phyloP scores from a whole-genome alignment of 1,140 invertebrate genomes.

The Gerris buenoi region DNA sequence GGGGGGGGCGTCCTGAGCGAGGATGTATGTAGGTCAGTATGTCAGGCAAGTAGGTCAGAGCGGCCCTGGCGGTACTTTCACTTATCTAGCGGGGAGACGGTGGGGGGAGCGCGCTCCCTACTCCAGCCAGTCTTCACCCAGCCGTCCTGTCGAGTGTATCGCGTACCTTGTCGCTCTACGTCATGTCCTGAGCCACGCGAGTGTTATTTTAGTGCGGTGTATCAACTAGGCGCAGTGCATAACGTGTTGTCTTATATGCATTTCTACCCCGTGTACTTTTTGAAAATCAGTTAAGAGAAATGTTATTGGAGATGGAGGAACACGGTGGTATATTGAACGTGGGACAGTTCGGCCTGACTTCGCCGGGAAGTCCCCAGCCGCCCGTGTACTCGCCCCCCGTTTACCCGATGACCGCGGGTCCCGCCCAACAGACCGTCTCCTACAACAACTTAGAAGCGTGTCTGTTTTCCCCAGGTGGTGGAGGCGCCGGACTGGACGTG shows the following conservation, averaged over 20 bases:
- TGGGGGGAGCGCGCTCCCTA: not conserved
- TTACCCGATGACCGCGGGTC: slow-evolving; percentile 16
- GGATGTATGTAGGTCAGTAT: slow-evolving; percentile 19
- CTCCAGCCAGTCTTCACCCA: not conserved
- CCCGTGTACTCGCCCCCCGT: slow-evolving; percentile 35
- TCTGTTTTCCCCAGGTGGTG: slow-evolving; percentile 51
- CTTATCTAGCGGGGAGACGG: slow-evolving; percentile 7
- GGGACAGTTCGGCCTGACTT: slow-evolving; percentile 57
- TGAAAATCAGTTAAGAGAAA: slow-evolving; percentile 24
- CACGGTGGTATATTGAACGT: slow-evolving; percentile 64
- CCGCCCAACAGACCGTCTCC: slow-evolving; percentile 22
- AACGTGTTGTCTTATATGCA: slow-evolving; percentile 2
- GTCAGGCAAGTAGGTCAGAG: slow-evolving; percentile 6
- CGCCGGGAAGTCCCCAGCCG: slow-evolving; percentile 26
- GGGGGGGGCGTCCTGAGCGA: slow-evolving; percentile 2
- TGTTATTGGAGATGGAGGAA: slow-evolving; percentile 70
- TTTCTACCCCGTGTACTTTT: slow-evolving; percentile 19
- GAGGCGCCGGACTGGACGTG: slow-evolving; percentile 31
- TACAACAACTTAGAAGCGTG: slow-evolving; percentile 43
- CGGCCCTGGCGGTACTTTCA: slow-evolving; percentile 12
- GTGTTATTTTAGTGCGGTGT: slow-evolving; percentile 18
- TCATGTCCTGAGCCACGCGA: slow-evolving; percentile 3
- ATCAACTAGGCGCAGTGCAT: not conserved
- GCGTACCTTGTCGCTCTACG: not conserved
- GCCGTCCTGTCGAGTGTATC: not conserved